Percentiles rank a stretch among this genome's conserved stretches.
phyloP scores from a whole-genome alignment of 2,797 vertebrate genomes.

The Xiphorhynchus erythropygius region DNA sequence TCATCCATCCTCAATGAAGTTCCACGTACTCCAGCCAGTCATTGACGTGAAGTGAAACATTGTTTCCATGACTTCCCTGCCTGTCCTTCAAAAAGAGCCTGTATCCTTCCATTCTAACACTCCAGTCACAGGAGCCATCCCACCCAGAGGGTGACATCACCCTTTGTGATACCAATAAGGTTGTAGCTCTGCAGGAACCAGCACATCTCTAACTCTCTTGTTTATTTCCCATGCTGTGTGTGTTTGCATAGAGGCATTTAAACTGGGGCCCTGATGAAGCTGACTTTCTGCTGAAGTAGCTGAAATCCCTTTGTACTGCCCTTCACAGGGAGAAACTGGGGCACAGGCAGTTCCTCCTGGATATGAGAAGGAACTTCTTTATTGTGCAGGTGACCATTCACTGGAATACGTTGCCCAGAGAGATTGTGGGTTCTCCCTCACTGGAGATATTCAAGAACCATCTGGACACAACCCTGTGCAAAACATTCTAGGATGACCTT shows the following conservation, averaged over 20 bases:
- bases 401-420: background rate
- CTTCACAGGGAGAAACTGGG: background rate
- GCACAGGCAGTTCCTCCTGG: background rate
- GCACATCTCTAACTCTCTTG: no score
- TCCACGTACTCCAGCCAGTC: no score
- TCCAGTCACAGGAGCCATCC: no score
- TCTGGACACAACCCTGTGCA: background rate
- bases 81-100: no score
- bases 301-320: background rate
- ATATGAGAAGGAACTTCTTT: background rate
- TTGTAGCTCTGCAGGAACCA: no score
- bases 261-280: background rate
- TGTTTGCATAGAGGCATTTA: background rate
- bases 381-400: background rate
- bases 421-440: background rate
- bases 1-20: no score
- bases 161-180: no score
- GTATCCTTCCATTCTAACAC: no score
- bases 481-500: background rate
- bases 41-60: no score
- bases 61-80: no score
- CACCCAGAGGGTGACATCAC: no score
- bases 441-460: background rate
- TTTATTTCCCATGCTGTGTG: no score
- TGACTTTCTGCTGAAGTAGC: background rate